These are phyloP conservation scores for Mixornis gularis DNA, from an alignment of 2,113 vertebrate species.

Conservation along the genomic window DNA sequence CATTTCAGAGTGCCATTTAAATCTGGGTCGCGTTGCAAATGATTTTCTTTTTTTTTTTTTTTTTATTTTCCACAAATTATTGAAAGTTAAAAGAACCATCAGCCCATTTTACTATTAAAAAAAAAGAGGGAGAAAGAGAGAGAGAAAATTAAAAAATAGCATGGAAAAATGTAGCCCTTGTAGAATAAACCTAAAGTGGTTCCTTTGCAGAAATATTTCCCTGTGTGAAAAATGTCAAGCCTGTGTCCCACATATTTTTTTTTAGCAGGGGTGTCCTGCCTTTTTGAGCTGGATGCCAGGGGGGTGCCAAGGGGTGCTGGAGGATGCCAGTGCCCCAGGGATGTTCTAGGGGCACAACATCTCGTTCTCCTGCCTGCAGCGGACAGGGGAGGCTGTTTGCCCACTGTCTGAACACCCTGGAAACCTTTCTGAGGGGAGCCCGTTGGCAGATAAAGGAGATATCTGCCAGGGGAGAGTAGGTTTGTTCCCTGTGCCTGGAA, in stretches of 20 bases:
- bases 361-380: background rate
- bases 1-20: constrained; percentile 20
- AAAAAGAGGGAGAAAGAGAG: background rate
- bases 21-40: constrained; percentile 24
- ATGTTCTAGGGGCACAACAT: background rate
- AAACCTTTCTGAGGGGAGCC: background rate
- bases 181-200: background rate
- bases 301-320: accelerated
- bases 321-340: background rate
- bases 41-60: background rate
- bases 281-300: background rate
- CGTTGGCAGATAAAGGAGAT: background rate
- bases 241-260: background rate
- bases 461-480: accelerated
- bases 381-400: background rate
- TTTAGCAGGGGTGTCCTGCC: background rate
- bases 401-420: background rate
- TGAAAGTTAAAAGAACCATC: constrained; percentile 14
- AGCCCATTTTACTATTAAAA: background rate
- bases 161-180: background rate
- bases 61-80: constrained; percentile 34
- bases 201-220: background rate
- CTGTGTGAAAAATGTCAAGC: background rate
- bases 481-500: background rate
- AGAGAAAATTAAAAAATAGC: background rate